A percentile compares a stretch with the other conserved stretches of the same genome.
Conservation (phyloP, 2,888 invertebrate species). For the Acleris literana region DNA sequence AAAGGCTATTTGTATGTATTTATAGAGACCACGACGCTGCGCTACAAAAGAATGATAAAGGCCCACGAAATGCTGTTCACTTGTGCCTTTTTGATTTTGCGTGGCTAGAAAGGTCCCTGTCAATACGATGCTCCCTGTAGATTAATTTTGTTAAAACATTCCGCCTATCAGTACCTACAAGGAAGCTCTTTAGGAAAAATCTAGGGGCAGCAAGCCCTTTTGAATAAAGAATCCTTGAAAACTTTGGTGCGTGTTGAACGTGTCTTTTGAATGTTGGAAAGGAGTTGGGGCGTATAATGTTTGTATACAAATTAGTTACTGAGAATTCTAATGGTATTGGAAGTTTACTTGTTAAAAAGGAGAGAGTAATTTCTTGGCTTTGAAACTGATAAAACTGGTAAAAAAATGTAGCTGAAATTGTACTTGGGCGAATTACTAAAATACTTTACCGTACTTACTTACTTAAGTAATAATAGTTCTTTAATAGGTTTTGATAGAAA, state of each 20-base stretch:
- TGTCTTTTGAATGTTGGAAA: constrained; percentile 9
- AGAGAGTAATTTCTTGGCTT: not conserved
- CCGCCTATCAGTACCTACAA: constrained; percentile 41
- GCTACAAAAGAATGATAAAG: not conserved
- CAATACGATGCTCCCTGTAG: constrained; percentile 67
- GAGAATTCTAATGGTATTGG: not conserved
- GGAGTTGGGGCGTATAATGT: not conserved
- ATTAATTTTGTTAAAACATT: constrained; percentile 79
- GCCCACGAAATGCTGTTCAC: not conserved
- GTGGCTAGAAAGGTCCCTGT: constrained; percentile 57
- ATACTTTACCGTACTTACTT: no score
- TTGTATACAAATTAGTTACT: not conserved
- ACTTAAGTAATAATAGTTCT: no score
- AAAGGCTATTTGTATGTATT: constrained; percentile 81
- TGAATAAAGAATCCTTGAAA: constrained; percentile 13
- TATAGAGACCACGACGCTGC: constrained; percentile 62
- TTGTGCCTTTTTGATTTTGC: constrained; percentile 3
- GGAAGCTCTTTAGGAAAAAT: constrained; percentile 20
- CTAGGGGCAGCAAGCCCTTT: constrained; percentile 2
- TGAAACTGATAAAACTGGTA: no score
- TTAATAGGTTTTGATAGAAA: no score
- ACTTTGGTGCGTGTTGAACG: constrained; percentile 7
- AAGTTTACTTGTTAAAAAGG: not conserved
- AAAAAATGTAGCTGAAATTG: no score
- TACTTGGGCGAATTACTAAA: no score